These are phyloP conservation scores for Hemibagrus wyckioides DNA, from an alignment of 2,113 vertebrate species.

Conservation along the genomic window DNA sequence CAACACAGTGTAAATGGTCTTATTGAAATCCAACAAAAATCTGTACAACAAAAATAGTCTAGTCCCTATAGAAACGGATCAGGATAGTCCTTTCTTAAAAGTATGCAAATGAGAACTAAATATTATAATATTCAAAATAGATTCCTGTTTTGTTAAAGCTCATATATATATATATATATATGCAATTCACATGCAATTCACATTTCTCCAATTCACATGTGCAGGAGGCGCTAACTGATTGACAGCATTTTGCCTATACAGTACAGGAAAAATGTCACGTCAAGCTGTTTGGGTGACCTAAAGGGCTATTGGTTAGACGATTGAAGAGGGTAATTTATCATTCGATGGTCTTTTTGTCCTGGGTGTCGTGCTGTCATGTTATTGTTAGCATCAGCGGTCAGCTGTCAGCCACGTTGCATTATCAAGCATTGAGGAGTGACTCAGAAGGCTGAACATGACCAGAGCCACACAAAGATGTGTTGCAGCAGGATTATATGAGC, in stretches of 20 bases:
- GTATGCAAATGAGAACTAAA: neutral
- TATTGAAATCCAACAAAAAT: neutral
- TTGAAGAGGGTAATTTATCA: slow-evolving; percentile 58
- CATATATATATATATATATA: neutral
- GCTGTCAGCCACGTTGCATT: slow-evolving; percentile 51
- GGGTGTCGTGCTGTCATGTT: slow-evolving; percentile 45
- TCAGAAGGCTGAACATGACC: slow-evolving; percentile 46
- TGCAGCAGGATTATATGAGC: slow-evolving; percentile 33
- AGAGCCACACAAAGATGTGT: slow-evolving; percentile 44
- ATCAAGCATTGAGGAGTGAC: slow-evolving; percentile 46
- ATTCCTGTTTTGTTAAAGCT: neutral
- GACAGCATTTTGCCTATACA: slow-evolving; percentile 58
- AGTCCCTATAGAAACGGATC: neutral
- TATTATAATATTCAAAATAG: neutral
- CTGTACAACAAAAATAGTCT: neutral
- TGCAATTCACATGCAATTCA: slow-evolving; percentile 55
- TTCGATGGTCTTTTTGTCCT: slow-evolving; percentile 48
- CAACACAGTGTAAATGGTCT: neutral
- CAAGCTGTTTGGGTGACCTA: slow-evolving; percentile 53
- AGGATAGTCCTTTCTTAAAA: too few relatives aligned
- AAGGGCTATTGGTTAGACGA: slow-evolving; percentile 44
- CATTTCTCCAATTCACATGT: slow-evolving; percentile 47
- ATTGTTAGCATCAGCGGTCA: slow-evolving; percentile 57
- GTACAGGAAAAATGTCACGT: slow-evolving; percentile 57
- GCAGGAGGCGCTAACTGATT: slow-evolving; percentile 54